Evolutionary conservation across 1,140 invertebrate genomes (phyloP).

Genomic region (Drosophila lini): DNA sequence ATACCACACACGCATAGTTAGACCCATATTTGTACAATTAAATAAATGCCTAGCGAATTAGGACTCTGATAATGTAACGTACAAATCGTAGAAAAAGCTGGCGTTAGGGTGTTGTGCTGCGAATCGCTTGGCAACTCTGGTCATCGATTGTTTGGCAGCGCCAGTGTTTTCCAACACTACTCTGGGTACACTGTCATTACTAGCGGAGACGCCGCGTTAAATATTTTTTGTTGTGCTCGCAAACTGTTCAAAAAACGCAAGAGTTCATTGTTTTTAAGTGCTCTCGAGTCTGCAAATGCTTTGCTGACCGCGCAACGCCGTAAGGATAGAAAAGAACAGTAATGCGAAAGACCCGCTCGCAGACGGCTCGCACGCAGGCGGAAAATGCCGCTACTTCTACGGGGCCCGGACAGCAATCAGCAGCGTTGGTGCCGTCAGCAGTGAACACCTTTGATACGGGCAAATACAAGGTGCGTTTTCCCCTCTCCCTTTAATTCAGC

Average conservation of each 20-base stretch:
- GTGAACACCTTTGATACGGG: slow-evolving; percentile 62
- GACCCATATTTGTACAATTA: slow-evolving; percentile 77
- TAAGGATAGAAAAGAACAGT: slow-evolving; percentile 56
- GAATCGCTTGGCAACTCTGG: neutral
- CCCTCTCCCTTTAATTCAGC: slow-evolving; percentile 40
- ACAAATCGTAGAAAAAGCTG: neutral
- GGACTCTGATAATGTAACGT: slow-evolving; percentile 18
- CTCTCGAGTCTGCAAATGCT: slow-evolving; percentile 36
- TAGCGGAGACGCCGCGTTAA: slow-evolving; percentile 34
- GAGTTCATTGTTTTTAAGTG: slow-evolving; percentile 39
- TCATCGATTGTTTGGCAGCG: slow-evolving; percentile 37
- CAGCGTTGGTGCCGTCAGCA: slow-evolving; percentile 49
- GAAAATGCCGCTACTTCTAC: slow-evolving; percentile 77
- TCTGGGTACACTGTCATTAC: slow-evolving; percentile 4
- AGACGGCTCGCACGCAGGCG: slow-evolving; percentile 79
- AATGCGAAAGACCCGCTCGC: slow-evolving; percentile 83
- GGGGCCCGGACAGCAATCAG: slow-evolving; percentile 48
- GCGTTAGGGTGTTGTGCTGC: slow-evolving; percentile 12
- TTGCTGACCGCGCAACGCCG: slow-evolving; percentile 34
- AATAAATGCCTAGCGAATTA: slow-evolving; percentile 72
- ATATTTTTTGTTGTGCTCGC: slow-evolving; percentile 31
- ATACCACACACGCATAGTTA: slow-evolving; percentile 61
- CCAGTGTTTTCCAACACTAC: slow-evolving; percentile 6
- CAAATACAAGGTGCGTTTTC: slow-evolving; percentile 61
- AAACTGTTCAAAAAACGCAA: slow-evolving; percentile 30